A percentile compares a stretch with the other conserved stretches of the same genome.
Evolutionary conservation across 1,140 invertebrate species (phyloP).

Genomic region (Cyclina sinensis): DNA sequence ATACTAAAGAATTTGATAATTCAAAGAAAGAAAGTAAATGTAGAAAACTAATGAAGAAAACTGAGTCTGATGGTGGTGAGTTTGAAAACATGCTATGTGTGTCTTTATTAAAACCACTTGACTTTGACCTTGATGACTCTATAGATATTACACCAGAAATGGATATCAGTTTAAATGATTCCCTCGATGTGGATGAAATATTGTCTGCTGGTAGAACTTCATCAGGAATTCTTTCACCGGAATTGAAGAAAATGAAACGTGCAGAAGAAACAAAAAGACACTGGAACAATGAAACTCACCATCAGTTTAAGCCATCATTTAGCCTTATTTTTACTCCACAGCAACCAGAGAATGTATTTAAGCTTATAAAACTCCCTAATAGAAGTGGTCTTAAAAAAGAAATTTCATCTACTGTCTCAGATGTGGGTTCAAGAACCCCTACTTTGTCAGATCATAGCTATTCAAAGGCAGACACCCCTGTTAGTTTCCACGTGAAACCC

Average conservation of each 20-base stretch:
- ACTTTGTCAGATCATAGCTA: slow-evolving; percentile 24
- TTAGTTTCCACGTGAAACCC: background rate
- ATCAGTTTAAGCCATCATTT: background rate
- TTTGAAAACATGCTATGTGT: background rate
- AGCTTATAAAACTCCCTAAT: background rate
- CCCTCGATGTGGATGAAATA: slow-evolving; percentile 37
- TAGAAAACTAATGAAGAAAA: background rate
- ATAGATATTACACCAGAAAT: slow-evolving; percentile 18
- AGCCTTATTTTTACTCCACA: background rate
- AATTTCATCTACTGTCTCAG: background rate
- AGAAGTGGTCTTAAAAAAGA: background rate
- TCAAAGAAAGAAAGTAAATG: background rate
- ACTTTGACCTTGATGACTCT: slow-evolving; percentile 41
- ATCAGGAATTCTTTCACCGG: background rate
- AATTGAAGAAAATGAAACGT: background rate
- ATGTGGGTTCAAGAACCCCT: too few relatives aligned
- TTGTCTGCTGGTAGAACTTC: background rate
- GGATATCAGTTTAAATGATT: slow-evolving; percentile 44
- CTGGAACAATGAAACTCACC: background rate
- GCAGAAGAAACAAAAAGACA: background rate
- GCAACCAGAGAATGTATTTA: background rate
- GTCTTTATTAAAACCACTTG: slow-evolving; percentile 20
- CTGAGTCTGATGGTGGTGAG: background rate
- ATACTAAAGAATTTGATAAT: background rate
- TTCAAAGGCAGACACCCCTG: background rate